Base-by-base conservation (phyloP, 1,140 invertebrate genomes). In the Trichoplusia ni region DNA sequence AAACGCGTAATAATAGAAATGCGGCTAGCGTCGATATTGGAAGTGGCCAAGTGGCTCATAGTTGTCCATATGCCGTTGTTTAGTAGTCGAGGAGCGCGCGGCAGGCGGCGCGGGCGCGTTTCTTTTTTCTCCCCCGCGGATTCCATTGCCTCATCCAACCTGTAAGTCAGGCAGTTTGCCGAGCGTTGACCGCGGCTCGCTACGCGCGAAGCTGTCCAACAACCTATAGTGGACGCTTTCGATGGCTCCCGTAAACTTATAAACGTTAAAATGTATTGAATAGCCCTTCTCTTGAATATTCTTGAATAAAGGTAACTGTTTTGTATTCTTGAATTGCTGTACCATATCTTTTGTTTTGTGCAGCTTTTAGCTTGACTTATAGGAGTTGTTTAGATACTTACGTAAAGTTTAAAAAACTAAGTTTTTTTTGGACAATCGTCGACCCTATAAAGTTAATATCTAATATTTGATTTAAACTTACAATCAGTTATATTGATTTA, bases 91-190 rank as follows among this genome's bases (percentile, higher is more conserved):
- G 74, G 77, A 61, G 75, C 67, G 79, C 75, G 49, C 75, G 69
- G 69, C 73, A 73, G 76, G 71, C 79, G 69, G 71, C 71, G 68
- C 73, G 67, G 75, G 71, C 73, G 71, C 71, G 69, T 82, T 80
- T 75, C 67, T 83, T 87, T 89, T 89, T 86, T 84, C 77, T 83
- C 71, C 75, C 78, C 78, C 77, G 76, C 79, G 79, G 83, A 87
- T 89, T 86, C 84, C 84, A 84, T 75, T 81, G 86, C 83, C 82
- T 79, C 84, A 84, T 82, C 75, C 84, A 89, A 87, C 84, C 84
- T 82, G 86, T 86, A 86, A 86, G 82, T 83, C 84, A 81, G 83
- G 86, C 86, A 89, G 83, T 89, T 89, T 85, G 82, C 73, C 83
- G 86, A 71, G 75, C 86, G 75, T 87, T 89, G 86, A 89, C 86